These are phyloP conservation scores for Strigops habroptila DNA, from an alignment of 2,113 vertebrate genomes.

Conservation along the genomic window DNA sequence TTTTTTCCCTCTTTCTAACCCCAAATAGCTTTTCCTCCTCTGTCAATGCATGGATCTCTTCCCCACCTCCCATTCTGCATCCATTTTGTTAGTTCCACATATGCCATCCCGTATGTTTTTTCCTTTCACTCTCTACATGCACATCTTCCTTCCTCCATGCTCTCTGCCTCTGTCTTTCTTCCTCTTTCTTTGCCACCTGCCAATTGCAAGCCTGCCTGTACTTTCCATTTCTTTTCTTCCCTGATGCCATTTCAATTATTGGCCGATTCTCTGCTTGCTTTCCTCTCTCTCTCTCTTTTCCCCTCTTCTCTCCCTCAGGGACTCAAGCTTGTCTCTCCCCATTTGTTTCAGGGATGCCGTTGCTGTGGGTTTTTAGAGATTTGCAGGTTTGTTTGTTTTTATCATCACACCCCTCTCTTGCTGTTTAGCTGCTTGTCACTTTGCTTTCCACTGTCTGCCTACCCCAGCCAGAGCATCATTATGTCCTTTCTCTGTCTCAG, in stretches of 20 bases:
- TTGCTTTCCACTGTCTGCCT: conserved; percentile 27
- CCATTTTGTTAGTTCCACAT: neutral
- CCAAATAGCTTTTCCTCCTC: neutral
- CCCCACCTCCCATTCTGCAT: neutral
- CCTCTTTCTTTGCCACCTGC: neutral
- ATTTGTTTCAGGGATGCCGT: conserved; percentile 8
- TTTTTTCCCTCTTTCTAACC: neutral
- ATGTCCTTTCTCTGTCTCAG: conserved; percentile 49
- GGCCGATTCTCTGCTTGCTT: conserved; percentile 11
- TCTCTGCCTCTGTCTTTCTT: neutral
- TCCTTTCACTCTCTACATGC: neutral
- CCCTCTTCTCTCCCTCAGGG: conserved; percentile 28
- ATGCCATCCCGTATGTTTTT: neutral
- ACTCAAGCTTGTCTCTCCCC: conserved; percentile 31
- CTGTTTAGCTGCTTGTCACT: conserved; percentile 63
- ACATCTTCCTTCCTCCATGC: neutral
- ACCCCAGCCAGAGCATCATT: conserved; percentile 25
- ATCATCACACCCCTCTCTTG: conserved; percentile 32
- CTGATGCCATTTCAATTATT: conserved; percentile 49
- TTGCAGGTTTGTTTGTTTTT: conserved; percentile 56
- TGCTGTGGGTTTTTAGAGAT: conserved; percentile 18
- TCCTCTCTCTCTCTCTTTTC: neutral
- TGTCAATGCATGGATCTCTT: neutral
- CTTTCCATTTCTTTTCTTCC: neutral
- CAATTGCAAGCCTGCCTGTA: neutral